phyloP scores from a whole-genome alignment of 2,888 invertebrate species.

The Phorcus lineatus region DNA sequence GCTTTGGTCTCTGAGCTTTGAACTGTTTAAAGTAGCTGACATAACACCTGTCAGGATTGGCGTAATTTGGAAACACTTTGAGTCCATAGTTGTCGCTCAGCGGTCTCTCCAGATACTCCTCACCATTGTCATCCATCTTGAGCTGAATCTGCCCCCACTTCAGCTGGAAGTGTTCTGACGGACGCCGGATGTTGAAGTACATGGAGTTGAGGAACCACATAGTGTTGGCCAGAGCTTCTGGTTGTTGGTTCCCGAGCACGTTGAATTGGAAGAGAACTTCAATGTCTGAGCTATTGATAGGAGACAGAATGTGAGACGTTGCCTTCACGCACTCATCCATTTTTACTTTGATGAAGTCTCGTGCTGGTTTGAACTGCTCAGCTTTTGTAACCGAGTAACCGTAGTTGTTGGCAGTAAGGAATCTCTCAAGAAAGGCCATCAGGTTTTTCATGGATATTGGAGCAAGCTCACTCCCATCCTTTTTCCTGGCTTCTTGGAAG shows the following conservation, averaged over 20 bases:
- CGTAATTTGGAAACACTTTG: not conserved
- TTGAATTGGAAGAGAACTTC: not conserved
- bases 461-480: not conserved
- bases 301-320: not conserved
- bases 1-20: not conserved
- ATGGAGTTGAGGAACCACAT: constrained; percentile 24
- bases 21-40: constrained; percentile 1
- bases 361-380: not conserved
- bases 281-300: not conserved
- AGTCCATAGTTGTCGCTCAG: not conserved
- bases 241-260: not conserved
- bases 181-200: constrained; percentile 1
- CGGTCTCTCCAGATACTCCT: constrained; percentile 5
- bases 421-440: not conserved
- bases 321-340: not conserved
- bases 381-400: not conserved
- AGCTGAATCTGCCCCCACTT: constrained; percentile 14
- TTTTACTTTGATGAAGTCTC: not conserved
- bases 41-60: not conserved
- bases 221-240: constrained; percentile 2
- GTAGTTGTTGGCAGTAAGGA: not conserved
- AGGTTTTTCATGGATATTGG: not conserved
- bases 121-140: not conserved
- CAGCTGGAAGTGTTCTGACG: not conserved
- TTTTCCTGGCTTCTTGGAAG: constrained; percentile 5